These are phyloP conservation scores for Vanessa atalanta DNA, from an alignment of 1,140 invertebrate species.

Conservation along the genomic window DNA sequence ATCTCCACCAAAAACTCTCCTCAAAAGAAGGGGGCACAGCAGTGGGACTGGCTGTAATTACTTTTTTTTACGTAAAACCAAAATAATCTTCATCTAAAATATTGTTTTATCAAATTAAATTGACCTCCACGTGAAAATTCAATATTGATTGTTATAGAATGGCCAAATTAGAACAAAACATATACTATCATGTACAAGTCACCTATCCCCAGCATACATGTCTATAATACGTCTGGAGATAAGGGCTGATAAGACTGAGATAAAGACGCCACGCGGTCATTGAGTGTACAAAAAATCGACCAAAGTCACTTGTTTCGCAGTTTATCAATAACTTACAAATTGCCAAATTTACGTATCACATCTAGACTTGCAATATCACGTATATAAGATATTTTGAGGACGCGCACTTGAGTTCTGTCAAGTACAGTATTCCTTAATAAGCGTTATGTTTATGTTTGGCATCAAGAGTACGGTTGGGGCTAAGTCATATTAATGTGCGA, in stretches of 20 bases:
- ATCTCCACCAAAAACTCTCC: too few species aligned
- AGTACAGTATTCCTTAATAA: too few species aligned
- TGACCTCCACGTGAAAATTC: too few species aligned
- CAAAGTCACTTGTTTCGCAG: conserved; percentile 4
- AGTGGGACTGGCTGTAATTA: too few species aligned
- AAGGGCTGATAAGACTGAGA: conserved; percentile 40
- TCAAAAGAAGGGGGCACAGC: too few species aligned
- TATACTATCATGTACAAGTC: conserved; percentile 14
- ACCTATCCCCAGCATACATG: conserved; percentile 39
- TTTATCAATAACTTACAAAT: conserved; percentile 16
- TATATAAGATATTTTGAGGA: background rate
- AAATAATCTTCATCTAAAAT: too few species aligned
- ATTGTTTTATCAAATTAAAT: too few species aligned
- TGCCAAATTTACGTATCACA: background rate
- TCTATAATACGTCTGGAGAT: conserved; percentile 54
- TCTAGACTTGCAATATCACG: background rate
- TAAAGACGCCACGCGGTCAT: conserved; percentile 44
- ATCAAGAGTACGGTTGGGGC: too few species aligned
- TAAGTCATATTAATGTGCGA: too few species aligned
- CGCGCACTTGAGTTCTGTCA: background rate
- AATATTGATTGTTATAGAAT: too few species aligned
- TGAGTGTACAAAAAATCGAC: conserved; percentile 35
- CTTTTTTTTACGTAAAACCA: too few species aligned
- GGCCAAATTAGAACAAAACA: conserved; percentile 21
- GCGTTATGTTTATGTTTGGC: too few species aligned